Conservation (phyloP, 2,888 invertebrate species). For the Tuta absoluta region DNA sequence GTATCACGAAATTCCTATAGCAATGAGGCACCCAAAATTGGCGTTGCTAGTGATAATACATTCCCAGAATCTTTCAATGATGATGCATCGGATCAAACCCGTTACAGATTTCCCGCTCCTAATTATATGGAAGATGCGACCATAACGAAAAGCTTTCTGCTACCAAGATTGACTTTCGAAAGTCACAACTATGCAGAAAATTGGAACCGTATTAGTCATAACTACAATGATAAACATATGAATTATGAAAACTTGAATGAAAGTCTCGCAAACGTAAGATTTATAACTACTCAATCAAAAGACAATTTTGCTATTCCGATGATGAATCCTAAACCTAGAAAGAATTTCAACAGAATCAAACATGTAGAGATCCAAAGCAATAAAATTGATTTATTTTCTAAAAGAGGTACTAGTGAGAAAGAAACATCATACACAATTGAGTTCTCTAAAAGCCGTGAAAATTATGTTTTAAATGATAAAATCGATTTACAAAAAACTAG, state of each 20-base stretch:
- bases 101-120: background rate
- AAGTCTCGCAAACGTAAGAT: conserved; percentile 21
- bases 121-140: background rate
- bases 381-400: conserved; percentile 1
- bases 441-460: conserved; percentile 36
- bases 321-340: background rate
- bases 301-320: conserved; percentile 44
- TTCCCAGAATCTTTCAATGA: background rate
- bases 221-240: background rate
- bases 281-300: conserved; percentile 49
- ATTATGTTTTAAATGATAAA: background rate
- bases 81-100: background rate
- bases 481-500: background rate
- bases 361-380: conserved; percentile 5
- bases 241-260: background rate
- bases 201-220: conserved; percentile 18
- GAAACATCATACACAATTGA: conserved; percentile 46
- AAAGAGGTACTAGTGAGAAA: conserved; percentile 32
- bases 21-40: background rate
- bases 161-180: conserved; percentile 40
- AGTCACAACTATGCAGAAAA: conserved; percentile 21
- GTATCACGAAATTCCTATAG: conserved; percentile 22
- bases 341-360: background rate
- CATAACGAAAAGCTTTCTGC: background rate
- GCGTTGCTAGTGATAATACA: background rate